Conservation (phyloP, 2,797 vertebrate species). For the Onychomys arenicola region DNA sequence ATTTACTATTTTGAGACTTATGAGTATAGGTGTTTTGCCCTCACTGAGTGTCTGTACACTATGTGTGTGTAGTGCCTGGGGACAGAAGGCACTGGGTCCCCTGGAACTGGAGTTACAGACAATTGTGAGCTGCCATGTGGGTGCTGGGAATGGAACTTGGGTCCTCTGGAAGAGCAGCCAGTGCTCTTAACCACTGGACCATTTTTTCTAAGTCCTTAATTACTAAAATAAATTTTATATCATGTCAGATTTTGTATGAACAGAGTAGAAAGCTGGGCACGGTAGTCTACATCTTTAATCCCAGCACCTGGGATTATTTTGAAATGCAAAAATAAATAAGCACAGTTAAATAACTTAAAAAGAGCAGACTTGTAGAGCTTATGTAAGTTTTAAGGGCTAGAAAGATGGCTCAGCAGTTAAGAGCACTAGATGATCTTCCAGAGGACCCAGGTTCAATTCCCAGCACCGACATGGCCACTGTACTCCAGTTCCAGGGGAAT, state of each 20-base stretch:
- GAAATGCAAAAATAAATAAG: not conserved
- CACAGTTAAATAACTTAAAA: not conserved
- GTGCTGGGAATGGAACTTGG: not conserved
- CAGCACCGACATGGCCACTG: not conserved
- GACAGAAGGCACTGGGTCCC: not conserved
- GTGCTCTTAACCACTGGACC: not conserved
- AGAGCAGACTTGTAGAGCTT: not conserved
- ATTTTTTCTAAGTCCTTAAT: not conserved
- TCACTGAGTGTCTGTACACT: not conserved
- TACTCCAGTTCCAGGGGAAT: not conserved
- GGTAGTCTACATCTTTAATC: not conserved
- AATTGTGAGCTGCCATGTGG: not conserved
- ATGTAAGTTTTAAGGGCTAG: not conserved
- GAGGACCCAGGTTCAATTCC: not conserved
- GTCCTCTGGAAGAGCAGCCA: not conserved
- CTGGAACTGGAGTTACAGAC: not conserved
- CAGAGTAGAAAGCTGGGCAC: not conserved
- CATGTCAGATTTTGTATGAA: not conserved
- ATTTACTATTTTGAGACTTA: not conserved
- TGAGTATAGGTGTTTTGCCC: not conserved
- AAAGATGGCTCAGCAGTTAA: not conserved
- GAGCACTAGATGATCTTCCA: not conserved
- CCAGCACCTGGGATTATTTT: not conserved
- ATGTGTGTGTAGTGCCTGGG: not conserved
- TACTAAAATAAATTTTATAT: not conserved